Percentiles rank a stretch among this genome's conserved stretches.
These are phyloP conservation scores for Hemiscyllium ocellatum DNA, from an alignment of 2,113 vertebrate genomes.

Conservation along the genomic window DNA sequence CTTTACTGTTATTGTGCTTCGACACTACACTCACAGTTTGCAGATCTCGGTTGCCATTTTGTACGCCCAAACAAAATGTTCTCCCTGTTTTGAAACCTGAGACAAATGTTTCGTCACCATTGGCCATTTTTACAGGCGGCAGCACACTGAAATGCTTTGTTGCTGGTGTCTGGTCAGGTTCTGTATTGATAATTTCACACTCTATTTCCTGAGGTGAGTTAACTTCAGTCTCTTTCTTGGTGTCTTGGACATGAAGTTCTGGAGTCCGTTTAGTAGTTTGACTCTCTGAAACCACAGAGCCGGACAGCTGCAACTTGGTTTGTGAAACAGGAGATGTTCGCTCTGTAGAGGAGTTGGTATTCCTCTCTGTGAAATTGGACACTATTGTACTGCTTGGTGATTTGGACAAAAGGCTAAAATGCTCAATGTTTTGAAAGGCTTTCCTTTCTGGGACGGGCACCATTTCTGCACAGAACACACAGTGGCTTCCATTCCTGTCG, in stretches of 20 bases:
- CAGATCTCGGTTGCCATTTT: slow-evolving; percentile 13
- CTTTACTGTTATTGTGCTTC: neutral
- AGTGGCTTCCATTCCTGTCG: slow-evolving; percentile 41
- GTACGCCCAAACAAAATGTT: neutral
- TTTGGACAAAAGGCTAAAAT: neutral
- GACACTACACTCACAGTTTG: neutral
- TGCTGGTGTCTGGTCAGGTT: slow-evolving; percentile 20
- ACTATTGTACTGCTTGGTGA: neutral
- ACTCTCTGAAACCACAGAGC: slow-evolving; percentile 41
- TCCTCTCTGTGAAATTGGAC: slow-evolving; percentile 39
- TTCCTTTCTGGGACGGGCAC: slow-evolving; percentile 39
- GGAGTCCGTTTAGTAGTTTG: slow-evolving; percentile 45
- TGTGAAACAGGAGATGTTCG: neutral
- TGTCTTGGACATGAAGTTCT: slow-evolving; percentile 36
- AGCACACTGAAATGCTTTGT: slow-evolving; percentile 49
- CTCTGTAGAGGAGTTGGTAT: slow-evolving; percentile 33
- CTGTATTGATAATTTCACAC: slow-evolving; percentile 23
- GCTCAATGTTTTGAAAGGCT: slow-evolving; percentile 40
- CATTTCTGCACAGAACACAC: slow-evolving; percentile 49
- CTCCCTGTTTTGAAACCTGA: slow-evolving; percentile 39
- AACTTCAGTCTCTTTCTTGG: slow-evolving; percentile 35
- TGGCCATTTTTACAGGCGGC: slow-evolving; percentile 50
- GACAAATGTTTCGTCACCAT: neutral
- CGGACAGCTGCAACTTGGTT: neutral
- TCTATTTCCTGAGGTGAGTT: slow-evolving; percentile 37